Percentiles rank a stretch among this genome's conserved stretches.
phyloP scores from a whole-genome alignment of 1,140 invertebrate species.

The Sipha flava region DNA sequence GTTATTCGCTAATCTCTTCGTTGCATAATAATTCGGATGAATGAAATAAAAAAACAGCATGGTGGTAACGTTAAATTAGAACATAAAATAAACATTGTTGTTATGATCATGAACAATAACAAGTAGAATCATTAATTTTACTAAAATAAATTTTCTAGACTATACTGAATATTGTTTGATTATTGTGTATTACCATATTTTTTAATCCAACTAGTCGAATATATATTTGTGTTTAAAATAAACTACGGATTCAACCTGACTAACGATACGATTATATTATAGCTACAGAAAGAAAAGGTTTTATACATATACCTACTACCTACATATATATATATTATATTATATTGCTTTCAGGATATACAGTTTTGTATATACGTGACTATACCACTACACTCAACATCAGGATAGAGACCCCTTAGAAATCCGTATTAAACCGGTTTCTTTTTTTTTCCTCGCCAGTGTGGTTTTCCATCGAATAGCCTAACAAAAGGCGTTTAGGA shows the following conservation, averaged over 20 bases:
- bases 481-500: conserved; percentile 5
- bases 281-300: background rate
- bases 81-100: background rate
- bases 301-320: too few relatives aligned
- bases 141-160: background rate
- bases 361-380: background rate
- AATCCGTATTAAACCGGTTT: conserved; percentile 22
- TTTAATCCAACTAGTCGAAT: too few relatives aligned
- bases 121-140: background rate
- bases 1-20: background rate
- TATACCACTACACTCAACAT: background rate
- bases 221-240: background rate
- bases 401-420: background rate
- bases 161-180: too few relatives aligned
- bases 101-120: background rate
- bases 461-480: conserved; percentile 17
- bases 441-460: background rate
- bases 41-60: background rate
- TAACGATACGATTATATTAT: background rate
- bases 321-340: too few relatives aligned
- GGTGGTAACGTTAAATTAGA: background rate
- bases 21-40: background rate
- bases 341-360: conserved; percentile 2
- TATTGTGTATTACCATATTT: too few relatives aligned
- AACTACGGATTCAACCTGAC: conserved; percentile 18